phyloP scores from a whole-genome alignment of 2,888 invertebrate genomes.

The Pilophorus perplexus region DNA sequence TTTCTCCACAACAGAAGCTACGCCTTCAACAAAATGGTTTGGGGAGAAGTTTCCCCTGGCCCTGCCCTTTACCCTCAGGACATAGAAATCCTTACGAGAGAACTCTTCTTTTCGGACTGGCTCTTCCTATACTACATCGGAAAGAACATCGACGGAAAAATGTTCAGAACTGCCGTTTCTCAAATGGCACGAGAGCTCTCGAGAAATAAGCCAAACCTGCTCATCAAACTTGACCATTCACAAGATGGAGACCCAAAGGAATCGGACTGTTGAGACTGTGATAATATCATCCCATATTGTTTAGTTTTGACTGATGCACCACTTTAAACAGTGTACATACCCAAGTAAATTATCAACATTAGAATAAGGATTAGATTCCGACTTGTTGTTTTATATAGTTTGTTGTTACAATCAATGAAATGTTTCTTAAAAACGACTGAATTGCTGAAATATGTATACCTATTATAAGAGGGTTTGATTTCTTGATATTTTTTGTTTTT shows the following conservation, averaged over 20 bases:
- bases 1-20: slow-evolving; percentile 58
- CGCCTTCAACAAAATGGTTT: slow-evolving; percentile 62
- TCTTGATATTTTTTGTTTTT: no score
- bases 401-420: no score
- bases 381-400: no score
- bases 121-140: slow-evolving; percentile 87
- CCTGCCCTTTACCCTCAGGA: slow-evolving; percentile 71
- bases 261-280: slow-evolving; percentile 20
- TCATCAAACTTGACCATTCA: slow-evolving; percentile 13
- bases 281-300: no score
- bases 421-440: no score
- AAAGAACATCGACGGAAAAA: slow-evolving; percentile 66
- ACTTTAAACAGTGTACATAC: no score
- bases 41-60: slow-evolving; percentile 75
- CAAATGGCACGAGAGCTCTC: slow-evolving; percentile 15
- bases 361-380: no score
- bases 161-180: slow-evolving; percentile 40
- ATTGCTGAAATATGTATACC: no score
- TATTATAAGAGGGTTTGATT: no score
- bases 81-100: slow-evolving; percentile 71
- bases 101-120: slow-evolving; percentile 88
- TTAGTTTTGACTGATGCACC: no score
- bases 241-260: slow-evolving; percentile 30
- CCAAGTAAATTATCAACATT: no score
- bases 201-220: background rate